Evolutionary conservation across 2,113 vertebrate genomes (phyloP), one percentile per base, ranked within the genome.

Genomic region (Oncorhynchus kisutch): DNA sequence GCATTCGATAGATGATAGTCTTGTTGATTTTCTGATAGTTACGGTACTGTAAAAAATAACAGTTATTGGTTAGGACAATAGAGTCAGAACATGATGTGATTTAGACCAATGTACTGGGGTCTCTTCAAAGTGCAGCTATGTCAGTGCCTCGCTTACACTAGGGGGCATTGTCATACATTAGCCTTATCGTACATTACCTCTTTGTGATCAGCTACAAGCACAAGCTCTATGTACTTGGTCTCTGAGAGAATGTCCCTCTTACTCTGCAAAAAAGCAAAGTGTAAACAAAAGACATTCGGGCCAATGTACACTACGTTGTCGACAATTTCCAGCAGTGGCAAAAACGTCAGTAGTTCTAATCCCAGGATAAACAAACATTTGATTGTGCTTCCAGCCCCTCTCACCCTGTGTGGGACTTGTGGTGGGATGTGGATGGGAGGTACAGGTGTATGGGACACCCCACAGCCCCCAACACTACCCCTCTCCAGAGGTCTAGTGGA

Each of bases 201-300:
- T 0, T 94, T 77, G 3, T 95, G 94, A 68, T 99, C 97, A 0
- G 91, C 96, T 77, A 99, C 96, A 76, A 99, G 91, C 87, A 97
- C 96, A 89, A 99, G 91, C 79, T 99, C 97, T 48, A 99, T 92
- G 4, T 94, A 94, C 18, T 92, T 96, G 66, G 91, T 94, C 89
- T 96, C 95, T 0, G 89, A 84, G 31, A 95, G 85, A 22, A 89
- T 92, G 3, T 95, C 92, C 72, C 96, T 91, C 87, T 92, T 93
- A 7, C 76, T 88, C 93, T 93, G 84, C 73, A 68, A 60, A 79
- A 79, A 0, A 79, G 16, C 60, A 20, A 39, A 78, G 39, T 11
- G 39, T 1, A 39, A 5, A 67, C 29, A 20, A 22, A 45, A 45
- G 2, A 45, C 9, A 45, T 45, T 45, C 0, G 54, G 29, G 34